Base-by-base conservation (phyloP, 1,140 invertebrate genomes). In the Pogonomyrmex barbatus region DNA sequence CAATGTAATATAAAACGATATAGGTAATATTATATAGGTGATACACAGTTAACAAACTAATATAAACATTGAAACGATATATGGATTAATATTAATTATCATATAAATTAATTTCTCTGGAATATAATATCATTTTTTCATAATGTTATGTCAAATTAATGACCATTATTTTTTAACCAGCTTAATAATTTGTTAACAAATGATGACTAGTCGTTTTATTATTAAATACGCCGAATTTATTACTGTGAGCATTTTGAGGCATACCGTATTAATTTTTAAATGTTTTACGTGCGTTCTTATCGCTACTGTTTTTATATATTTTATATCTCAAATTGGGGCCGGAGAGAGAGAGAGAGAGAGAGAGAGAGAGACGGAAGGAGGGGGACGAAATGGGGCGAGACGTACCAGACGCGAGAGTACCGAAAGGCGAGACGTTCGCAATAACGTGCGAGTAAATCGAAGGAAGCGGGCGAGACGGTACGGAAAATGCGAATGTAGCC, bases 401-500 rank as follows among this genome's bases (percentile, higher is more conserved):
- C 17, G 36, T 70, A 24, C 24, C 24, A 24, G 24, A 24, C 30
- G 50, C 68, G 33, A 9, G 14, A 1, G 5, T 45, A 76, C 14
- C 50, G 36, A 81, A 70, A 56, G 78, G 79, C 54, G 67, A 71
- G 30, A 82, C 67, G 67, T 83, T 83, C 2, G 62, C 68, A 75
- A 39, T 75, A 83, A 70, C 42, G 79, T n/a, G 67, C 54, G 68
- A 39, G 62, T n/a, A 10, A 83, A 42, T 45, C 79, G 54, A 75
- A 60, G 68, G 68, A 33, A 83, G 33, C 60, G 2, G 77, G 33
- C 30, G 54, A 39, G n/a, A 75, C 67, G 54, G 36, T 36, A 73
- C 30, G 67, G 68, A 50, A 83, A 75, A 83, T 83, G 79, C 79
- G 79, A 42, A 83, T 83, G 68, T 50, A 60, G 33, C 65, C 77